Evolutionary conservation across 2,888 invertebrate species (phyloP), one percentile per base, ranked within the genome.

Genomic region (Pseudococcus viburni): DNA sequence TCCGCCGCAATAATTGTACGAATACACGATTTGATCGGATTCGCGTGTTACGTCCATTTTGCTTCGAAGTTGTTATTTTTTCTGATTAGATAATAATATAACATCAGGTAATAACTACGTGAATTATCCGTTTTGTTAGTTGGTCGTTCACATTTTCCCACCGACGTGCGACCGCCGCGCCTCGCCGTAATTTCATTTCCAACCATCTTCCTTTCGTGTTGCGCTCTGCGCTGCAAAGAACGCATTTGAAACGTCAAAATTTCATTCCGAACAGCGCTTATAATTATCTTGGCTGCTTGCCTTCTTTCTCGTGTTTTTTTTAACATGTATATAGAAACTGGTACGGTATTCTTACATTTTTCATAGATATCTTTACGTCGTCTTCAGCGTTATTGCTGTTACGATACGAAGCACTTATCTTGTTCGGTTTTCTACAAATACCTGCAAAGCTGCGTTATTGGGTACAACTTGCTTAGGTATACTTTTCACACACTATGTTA

Each of bases 11-110:
- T 68, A 68, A 68, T 68, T 68, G 68, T 26, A 26, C 55, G 55
- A 55, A 19, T 26, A 68, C 68, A 68, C 68, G 68, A 68, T 68
- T 68, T 68, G 68, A 68, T 68, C 68, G 68, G 68, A 68, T 68
- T 68, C 68, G 68, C 68, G 68, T 68, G 68, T 68, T 68, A 19
- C 68, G 68, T 68, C 26, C 68, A 68, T 68, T 68, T 68, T 11
- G 26, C 68, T 55, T 51, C 64, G 68, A 8, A 11, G 68, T 68
- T 68, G 68, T 68, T 68, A 68, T 68, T 68, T 68, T 55, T 68
- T 68, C 68, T 68, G 68, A 68, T 68, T 68, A 68, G 68, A 68
- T 68, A 68, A 68, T 68, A 68, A 68, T 68, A 68, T 68, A 68
- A 68, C 68, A 68, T 22, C 9, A 22, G 68, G 68, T 68, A 68